Evolutionary conservation across 2,113 vertebrate species (phyloP).

Genomic region (Panthera leo): DNA sequence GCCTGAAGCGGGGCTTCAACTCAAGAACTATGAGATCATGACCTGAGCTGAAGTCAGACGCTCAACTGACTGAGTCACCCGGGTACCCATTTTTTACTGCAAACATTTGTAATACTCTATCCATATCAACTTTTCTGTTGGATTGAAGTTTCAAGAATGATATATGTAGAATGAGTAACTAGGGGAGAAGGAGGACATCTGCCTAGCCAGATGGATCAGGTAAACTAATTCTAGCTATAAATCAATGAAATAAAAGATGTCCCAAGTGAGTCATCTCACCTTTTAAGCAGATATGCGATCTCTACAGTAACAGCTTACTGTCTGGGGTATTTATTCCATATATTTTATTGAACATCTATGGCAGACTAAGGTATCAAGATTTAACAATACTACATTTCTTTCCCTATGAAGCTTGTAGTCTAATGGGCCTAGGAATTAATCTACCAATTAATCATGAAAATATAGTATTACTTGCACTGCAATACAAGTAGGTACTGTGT

Average conservation of each 20-base stretch:
- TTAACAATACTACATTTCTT: background rate
- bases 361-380: background rate
- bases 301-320: background rate
- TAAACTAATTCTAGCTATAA: background rate
- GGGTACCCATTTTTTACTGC: background rate
- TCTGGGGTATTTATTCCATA: background rate
- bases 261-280: background rate
- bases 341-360: background rate
- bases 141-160: background rate
- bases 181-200: background rate
- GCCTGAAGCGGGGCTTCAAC: too few species aligned
- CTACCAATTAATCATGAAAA: background rate
- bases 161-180: background rate
- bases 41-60: too few species aligned
- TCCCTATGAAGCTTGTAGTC: background rate
- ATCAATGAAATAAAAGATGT: background rate
- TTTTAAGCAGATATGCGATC: background rate
- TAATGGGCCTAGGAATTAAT: background rate
- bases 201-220: background rate
- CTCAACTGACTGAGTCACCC: too few species aligned
- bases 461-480: background rate
- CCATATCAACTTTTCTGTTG: background rate
- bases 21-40: too few species aligned
- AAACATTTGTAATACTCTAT: background rate
- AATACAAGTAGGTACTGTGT: background rate